phyloP scores from a whole-genome alignment of 2,797 vertebrate genomes.

The Gallinago solitaria region DNA sequence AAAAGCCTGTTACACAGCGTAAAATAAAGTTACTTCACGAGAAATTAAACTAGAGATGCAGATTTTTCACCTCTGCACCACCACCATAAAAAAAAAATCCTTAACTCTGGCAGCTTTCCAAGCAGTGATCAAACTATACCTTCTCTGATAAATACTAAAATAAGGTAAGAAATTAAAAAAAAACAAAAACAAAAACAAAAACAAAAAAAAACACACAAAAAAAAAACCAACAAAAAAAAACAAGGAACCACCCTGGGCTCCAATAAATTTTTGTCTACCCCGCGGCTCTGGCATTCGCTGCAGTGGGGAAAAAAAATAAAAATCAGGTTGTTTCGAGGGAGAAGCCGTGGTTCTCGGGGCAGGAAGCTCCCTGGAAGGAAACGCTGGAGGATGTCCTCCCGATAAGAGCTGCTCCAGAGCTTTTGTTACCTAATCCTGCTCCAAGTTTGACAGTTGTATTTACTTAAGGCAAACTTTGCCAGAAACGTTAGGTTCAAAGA shows the following conservation, averaged over 20 bases:
- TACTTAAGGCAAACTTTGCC: not conserved
- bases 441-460: not conserved
- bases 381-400: conserved; percentile 29
- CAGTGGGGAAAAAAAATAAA: not conserved
- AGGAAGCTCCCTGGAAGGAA: conserved; percentile 58
- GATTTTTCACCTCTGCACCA: not conserved
- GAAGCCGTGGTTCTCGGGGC: not conserved
- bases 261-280: not conserved
- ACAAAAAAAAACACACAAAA: no score
- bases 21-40: not conserved
- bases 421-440: conserved; percentile 1
- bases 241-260: not conserved
- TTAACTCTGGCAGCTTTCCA: not conserved
- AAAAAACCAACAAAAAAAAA: no score
- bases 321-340: not conserved
- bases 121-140: fast-evolving
- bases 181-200: not conserved
- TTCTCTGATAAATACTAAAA: not conserved
- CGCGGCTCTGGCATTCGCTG: not conserved
- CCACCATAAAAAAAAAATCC: not conserved
- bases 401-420: conserved; percentile 44
- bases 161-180: not conserved
- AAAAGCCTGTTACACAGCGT: fast-evolving
- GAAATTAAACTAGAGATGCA: not conserved
- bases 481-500: not conserved